Conservation (phyloP, 1,140 invertebrate genomes). For the Cotesia vestalis region DNA sequence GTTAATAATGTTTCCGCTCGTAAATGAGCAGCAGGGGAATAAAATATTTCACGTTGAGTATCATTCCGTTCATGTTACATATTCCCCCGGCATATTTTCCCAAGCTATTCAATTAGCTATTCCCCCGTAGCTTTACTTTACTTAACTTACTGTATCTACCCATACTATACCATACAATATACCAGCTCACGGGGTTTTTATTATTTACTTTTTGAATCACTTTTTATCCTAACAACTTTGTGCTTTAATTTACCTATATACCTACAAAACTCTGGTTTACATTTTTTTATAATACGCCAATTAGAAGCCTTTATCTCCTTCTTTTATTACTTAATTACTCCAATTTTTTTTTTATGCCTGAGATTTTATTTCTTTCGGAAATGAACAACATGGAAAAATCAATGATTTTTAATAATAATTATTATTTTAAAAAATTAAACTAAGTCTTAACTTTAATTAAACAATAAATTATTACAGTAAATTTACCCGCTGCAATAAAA, state of each 20-base stretch:
- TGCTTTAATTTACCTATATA: neutral
- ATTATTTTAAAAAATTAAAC: too few species aligned
- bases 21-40: constrained; percentile 48
- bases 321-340: too few species aligned
- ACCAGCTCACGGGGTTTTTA: too few species aligned
- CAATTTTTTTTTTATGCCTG: too few species aligned
- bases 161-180: too few species aligned
- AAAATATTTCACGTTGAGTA: constrained; percentile 8
- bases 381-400: too few species aligned
- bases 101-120: constrained; percentile 8
- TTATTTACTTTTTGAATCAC: neutral
- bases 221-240: neutral
- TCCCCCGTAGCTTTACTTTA: neutral
- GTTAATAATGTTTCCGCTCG: constrained; percentile 62
- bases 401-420: too few species aligned
- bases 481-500: too few species aligned
- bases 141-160: too few species aligned
- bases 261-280: neutral
- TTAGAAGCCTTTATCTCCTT: neutral
- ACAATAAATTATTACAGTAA: too few species aligned
- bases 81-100: neutral
- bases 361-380: too few species aligned
- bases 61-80: neutral
- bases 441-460: too few species aligned
- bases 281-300: neutral